phyloP scores from a whole-genome alignment of 2,888 invertebrate genomes.

The Ormyrus pomaceus region DNA sequence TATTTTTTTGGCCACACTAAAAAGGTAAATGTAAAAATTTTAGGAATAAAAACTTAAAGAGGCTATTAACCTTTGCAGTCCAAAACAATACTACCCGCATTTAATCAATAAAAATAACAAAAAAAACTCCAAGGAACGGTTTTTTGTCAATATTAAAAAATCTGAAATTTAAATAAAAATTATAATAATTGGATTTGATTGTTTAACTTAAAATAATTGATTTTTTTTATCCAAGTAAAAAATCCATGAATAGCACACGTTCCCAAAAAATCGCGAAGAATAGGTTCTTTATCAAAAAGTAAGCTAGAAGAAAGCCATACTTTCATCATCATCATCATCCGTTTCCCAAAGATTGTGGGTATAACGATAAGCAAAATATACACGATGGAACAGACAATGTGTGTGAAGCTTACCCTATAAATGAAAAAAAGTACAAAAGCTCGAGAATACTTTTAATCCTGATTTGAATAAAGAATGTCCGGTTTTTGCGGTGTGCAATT shows the following conservation, averaged over 20 bases:
- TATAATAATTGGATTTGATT: not conserved
- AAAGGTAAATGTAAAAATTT: constrained; percentile 7
- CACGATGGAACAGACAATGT: not conserved
- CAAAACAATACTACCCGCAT: not conserved
- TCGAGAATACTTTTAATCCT: constrained; percentile 63
- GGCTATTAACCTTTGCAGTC: not conserved
- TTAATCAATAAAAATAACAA: too few species aligned
- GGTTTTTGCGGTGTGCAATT: constrained; percentile 72
- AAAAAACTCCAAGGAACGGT: too few species aligned
- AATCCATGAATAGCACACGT: too few species aligned
- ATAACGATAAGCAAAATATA: constrained; percentile 10
- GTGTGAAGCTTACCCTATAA: not conserved
- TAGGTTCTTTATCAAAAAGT: not conserved
- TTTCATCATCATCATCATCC: constrained; percentile 34
- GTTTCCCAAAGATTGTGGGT: constrained; percentile 26
- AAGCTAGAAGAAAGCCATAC: constrained; percentile 8
- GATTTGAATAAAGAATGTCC: constrained; percentile 63
- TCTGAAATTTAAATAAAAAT: not conserved
- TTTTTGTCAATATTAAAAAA: not conserved
- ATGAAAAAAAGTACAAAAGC: not conserved
- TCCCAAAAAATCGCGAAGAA: too few species aligned
- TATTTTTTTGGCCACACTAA: constrained; percentile 30
- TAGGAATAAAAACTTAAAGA: constrained; percentile 3
- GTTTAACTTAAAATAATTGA: not conserved
- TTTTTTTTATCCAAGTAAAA: constrained; percentile 11